These are phyloP conservation scores for Lepas anatifera DNA, from an alignment of 2,888 invertebrate species.

Conservation along the genomic window DNA sequence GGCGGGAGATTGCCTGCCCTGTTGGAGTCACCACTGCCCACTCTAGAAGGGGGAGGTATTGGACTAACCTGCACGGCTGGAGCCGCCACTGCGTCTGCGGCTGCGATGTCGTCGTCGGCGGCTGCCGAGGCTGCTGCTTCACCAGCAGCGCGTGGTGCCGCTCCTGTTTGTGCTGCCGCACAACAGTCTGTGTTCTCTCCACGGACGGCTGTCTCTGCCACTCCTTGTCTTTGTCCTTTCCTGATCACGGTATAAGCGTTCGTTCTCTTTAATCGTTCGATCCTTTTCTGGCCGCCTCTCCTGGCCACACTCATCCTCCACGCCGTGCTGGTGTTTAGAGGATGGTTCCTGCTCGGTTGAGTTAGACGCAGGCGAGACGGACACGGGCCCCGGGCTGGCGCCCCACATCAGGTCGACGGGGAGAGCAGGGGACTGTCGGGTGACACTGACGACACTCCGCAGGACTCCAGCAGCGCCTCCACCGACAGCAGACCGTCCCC, in stretches of 20 bases:
- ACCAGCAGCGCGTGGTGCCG: not conserved
- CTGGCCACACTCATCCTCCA: too few species aligned
- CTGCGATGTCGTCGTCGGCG: not conserved
- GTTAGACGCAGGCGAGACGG: too few species aligned
- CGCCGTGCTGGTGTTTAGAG: too few species aligned
- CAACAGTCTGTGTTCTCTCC: not conserved
- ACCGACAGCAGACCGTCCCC: not conserved
- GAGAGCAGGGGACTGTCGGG: constrained; percentile 2
- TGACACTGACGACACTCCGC: not conserved
- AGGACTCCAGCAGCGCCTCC: not conserved
- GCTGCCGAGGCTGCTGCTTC: not conserved
- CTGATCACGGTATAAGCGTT: too few species aligned
- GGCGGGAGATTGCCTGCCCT: too few species aligned
- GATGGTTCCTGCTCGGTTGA: too few species aligned
- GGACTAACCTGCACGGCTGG: too few species aligned
- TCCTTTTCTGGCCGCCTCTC: too few species aligned
- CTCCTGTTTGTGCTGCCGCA: not conserved
- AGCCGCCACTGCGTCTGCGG: not conserved
- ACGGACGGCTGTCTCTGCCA: not conserved
- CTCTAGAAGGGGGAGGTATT: too few species aligned
- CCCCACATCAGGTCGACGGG: constrained; percentile 4
- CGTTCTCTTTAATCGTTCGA: too few species aligned
- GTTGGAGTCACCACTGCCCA: too few species aligned
- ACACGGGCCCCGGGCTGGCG: not conserved
- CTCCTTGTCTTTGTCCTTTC: too few species aligned